Percentiles rank a stretch among this genome's conserved stretches.
phyloP scores from a whole-genome alignment of 1,140 invertebrate species.

The Kradibia gibbosae region DNA sequence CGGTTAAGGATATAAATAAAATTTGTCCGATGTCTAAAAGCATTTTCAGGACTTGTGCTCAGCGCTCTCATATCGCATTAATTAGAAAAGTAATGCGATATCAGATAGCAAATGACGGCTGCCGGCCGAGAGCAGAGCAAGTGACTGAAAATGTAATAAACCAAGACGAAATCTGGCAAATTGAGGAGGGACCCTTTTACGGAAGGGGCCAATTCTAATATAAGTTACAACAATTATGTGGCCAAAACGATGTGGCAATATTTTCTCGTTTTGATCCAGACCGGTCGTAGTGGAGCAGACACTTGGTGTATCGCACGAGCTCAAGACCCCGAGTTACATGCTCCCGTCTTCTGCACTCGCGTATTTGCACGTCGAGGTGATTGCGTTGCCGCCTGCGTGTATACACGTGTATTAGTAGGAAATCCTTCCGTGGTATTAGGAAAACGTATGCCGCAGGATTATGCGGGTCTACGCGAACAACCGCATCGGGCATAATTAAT shows the following conservation, averaged over 20 bases:
- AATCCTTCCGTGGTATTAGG: conserved; percentile 47
- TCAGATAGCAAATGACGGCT: background rate
- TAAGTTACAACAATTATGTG: conserved; percentile 33
- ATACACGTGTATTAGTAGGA: conserved; percentile 45
- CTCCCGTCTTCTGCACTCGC: background rate
- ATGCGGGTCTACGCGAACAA: conserved; percentile 50
- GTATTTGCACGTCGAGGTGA: background rate
- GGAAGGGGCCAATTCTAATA: background rate
- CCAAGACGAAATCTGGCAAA: conserved; percentile 26
- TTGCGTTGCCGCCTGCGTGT: conserved; percentile 9
- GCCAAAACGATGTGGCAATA: conserved; percentile 38
- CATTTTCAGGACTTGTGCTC: background rate
- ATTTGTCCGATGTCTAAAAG: conserved; percentile 23
- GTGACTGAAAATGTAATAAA: background rate
- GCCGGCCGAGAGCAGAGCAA: background rate
- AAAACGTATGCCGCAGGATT: conserved; percentile 51
- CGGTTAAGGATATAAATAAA: conserved; percentile 35
- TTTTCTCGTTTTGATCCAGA: conserved; percentile 47
- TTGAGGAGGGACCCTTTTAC: conserved; percentile 2
- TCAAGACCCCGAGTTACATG: background rate
- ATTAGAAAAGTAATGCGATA: conserved; percentile 25
- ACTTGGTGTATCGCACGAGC: background rate
- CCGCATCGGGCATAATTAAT: conserved; percentile 53
- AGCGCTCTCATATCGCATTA: conserved; percentile 17
- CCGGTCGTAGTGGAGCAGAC: background rate